Conservation (phyloP, 2,888 invertebrate species). For the Mythimna lalbum region DNA sequence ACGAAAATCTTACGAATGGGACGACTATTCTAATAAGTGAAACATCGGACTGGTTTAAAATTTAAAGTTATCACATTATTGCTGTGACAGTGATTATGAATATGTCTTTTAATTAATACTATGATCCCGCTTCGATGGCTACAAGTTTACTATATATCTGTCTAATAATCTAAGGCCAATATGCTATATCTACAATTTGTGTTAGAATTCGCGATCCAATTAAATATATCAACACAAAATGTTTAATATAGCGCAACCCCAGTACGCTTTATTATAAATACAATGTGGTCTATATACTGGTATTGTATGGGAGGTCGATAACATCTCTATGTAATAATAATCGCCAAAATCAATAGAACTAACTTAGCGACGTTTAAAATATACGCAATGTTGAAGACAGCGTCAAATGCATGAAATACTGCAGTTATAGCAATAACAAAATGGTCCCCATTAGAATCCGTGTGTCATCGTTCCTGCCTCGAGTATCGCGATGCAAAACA, state of each 20-base stretch:
- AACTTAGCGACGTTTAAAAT: slow-evolving; percentile 2
- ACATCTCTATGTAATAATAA: not conserved
- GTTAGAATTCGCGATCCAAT: slow-evolving; percentile 75
- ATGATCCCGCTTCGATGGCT: slow-evolving; percentile 84
- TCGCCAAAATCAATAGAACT: slow-evolving; percentile 19
- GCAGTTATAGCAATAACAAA: slow-evolving; percentile 49
- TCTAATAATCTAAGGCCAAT: slow-evolving; percentile 87
- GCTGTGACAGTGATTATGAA: slow-evolving; percentile 73
- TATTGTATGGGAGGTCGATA: slow-evolving; percentile 57
- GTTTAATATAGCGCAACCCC: slow-evolving; percentile 82
- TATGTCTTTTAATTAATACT: slow-evolving; percentile 85
- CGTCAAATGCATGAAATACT: slow-evolving; percentile 56
- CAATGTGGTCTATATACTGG: slow-evolving; percentile 44
- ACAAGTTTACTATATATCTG: slow-evolving; percentile 79
- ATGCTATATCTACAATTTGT: slow-evolving; percentile 89
- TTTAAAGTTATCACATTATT: slow-evolving; percentile 79
- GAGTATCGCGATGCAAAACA: slow-evolving; percentile 11
- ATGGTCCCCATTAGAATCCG: slow-evolving; percentile 61
- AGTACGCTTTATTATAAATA: slow-evolving; percentile 73
- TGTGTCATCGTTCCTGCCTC: slow-evolving; percentile 21
- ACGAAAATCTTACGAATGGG: slow-evolving; percentile 53
- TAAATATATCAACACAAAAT: slow-evolving; percentile 82
- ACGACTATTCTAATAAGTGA: slow-evolving; percentile 67
- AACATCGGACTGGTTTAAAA: slow-evolving; percentile 71
- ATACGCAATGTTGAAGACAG: slow-evolving; percentile 16